Evolutionary conservation across 2,888 invertebrate genomes (phyloP).

Genomic region (Cotesia congregata): DNA sequence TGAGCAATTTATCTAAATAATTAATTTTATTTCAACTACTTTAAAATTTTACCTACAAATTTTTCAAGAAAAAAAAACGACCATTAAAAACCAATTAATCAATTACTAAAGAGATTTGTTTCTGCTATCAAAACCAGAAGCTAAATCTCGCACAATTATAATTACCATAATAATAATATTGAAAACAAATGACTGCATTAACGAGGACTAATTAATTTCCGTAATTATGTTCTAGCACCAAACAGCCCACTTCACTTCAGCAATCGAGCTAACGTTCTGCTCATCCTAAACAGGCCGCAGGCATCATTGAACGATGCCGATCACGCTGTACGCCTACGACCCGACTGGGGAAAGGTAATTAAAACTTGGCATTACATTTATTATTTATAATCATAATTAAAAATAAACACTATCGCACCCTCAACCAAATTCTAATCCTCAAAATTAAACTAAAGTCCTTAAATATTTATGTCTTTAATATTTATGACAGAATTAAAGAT

Average conservation of each 20-base stretch:
- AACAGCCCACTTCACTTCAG: slow-evolving; percentile 77
- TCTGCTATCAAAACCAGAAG: no score
- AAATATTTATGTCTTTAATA: neutral
- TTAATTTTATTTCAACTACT: no score
- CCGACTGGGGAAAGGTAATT: slow-evolving; percentile 79
- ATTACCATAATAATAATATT: neutral
- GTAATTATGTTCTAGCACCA: slow-evolving; percentile 72
- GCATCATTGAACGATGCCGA: slow-evolving; percentile 79
- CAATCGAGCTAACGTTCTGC: slow-evolving; percentile 77
- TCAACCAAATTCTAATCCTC: neutral
- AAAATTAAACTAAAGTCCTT: neutral
- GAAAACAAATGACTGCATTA: slow-evolving; percentile 3
- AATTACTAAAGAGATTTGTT: no score
- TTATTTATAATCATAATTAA: neutral
- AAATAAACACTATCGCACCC: neutral
- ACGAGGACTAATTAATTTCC: neutral
- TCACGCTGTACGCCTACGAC: slow-evolving; percentile 74
- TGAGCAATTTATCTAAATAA: neutral
- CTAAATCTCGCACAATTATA: no score
- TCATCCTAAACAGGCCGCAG: slow-evolving; percentile 74
- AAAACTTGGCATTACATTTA: no score
- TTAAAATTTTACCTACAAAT: no score
- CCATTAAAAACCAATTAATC: no score
- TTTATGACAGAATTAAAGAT: slow-evolving; percentile 3
- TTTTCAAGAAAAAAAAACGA: no score